These are phyloP conservation scores for Venustaconcha ellipsiformis DNA, from an alignment of 1,140 invertebrate species.

Conservation along the genomic window DNA sequence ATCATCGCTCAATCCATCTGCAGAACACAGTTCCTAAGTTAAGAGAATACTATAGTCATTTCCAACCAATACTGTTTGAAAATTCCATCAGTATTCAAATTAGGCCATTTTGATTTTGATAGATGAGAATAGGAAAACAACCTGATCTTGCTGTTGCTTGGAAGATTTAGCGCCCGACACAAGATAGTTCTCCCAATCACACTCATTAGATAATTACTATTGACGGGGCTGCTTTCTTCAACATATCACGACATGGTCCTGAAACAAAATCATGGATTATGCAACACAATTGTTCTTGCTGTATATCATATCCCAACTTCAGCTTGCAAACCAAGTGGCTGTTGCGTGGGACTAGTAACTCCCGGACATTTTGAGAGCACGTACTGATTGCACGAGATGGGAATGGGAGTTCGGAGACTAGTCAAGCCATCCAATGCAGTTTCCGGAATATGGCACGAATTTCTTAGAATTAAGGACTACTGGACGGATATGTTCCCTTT, in stretches of 20 bases:
- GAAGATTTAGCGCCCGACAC: no score
- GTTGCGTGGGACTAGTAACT: constrained; percentile 28
- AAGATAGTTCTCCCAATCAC: no score
- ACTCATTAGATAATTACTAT: background rate
- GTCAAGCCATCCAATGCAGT: constrained; percentile 3
- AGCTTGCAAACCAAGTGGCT: constrained; percentile 3
- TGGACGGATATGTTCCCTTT: constrained; percentile 24
- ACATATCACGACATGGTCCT: background rate
- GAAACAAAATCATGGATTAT: background rate
- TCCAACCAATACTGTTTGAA: no score
- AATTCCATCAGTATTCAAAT: no score
- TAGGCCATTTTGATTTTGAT: no score
- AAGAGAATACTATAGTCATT: no score
- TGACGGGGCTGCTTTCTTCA: constrained; percentile 4
- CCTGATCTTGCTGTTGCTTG: no score
- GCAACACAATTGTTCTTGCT: constrained; percentile 7
- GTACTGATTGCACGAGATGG: background rate
- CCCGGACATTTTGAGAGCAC: constrained; percentile 1
- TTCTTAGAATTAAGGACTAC: constrained; percentile 11
- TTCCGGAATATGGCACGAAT: constrained; percentile 16
- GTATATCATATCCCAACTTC: constrained; percentile 3
- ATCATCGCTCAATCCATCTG: no score
- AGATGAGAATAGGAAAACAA: no score
- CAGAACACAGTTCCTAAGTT: no score
- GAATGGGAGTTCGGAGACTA: constrained; percentile 1